These are phyloP conservation scores for Euphydryas editha DNA, from an alignment of 2,888 invertebrate genomes.

Conservation along the genomic window DNA sequence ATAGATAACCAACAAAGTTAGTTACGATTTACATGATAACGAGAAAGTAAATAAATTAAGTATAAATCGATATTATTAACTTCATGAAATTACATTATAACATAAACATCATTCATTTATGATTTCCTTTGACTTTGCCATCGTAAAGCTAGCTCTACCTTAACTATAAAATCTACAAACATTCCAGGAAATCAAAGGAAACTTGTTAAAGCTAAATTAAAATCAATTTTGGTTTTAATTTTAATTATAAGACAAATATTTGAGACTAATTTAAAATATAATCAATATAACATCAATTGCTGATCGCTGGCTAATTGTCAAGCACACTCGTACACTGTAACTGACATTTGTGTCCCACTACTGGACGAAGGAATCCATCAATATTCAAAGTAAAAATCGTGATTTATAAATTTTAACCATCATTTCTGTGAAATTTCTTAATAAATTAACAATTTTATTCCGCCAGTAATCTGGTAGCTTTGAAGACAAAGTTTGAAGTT, in stretches of 20 bases:
- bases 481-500: constrained; percentile 25
- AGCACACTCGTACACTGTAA: too few relatives aligned
- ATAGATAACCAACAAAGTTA: background rate
- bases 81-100: background rate
- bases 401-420: background rate
- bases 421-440: constrained; percentile 13
- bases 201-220: background rate
- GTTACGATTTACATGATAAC: background rate
- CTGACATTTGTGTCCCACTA: too few relatives aligned
- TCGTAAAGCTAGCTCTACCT: background rate
- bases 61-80: background rate
- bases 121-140: background rate
- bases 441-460: constrained; percentile 22
- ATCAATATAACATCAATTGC: background rate
- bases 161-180: background rate
- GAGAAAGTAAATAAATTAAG: background rate
- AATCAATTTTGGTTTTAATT: background rate
- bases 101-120: background rate
- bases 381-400: background rate
- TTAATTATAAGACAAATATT: background rate
- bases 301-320: too few relatives aligned
- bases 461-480: constrained; percentile 23
- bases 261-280: background rate
- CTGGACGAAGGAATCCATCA: background rate
- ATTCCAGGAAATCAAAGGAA: background rate